Percentiles rank a stretch among this genome's conserved stretches.
Evolutionary conservation across 2,888 invertebrate species (phyloP).

Genomic region (Orthosia cruda): DNA sequence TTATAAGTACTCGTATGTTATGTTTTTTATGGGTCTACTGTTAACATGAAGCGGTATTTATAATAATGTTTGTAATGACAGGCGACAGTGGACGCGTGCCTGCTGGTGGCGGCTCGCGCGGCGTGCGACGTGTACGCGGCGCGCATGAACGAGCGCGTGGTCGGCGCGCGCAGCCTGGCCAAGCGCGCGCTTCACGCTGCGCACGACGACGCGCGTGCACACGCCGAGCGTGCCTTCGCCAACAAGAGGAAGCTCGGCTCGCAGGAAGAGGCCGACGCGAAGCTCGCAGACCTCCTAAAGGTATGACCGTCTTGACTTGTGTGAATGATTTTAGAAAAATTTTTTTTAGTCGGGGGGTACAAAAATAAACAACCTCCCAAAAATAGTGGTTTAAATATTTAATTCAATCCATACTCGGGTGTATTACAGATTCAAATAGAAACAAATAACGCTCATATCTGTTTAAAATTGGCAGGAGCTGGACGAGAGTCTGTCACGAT

Average conservation of each 20-base stretch:
- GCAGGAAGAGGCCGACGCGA: slow-evolving; percentile 37
- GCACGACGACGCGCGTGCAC: no score
- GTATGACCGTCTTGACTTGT: slow-evolving; percentile 20
- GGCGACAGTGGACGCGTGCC: slow-evolving; percentile 67
- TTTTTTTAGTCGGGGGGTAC: not conserved
- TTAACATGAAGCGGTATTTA: not conserved
- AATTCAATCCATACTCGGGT: no score
- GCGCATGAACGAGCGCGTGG: slow-evolving; percentile 69
- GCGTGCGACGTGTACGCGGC: slow-evolving; percentile 61
- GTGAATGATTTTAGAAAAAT: not conserved
- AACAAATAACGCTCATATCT: not conserved
- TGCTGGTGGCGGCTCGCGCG: slow-evolving; percentile 55
- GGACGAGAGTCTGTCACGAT: slow-evolving; percentile 57
- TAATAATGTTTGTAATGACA: slow-evolving; percentile 11
- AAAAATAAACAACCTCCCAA: not conserved
- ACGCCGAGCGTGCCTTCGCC: slow-evolving; percentile 38
- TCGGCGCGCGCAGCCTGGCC: slow-evolving; percentile 27
- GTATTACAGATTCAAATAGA: no score
- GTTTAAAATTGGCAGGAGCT: slow-evolving; percentile 66
- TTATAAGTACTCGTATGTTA: no score
- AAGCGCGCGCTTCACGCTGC: not conserved
- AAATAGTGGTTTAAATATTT: not conserved
- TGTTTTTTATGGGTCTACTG: no score
- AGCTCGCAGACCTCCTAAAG: slow-evolving; percentile 40
- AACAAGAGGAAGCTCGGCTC: slow-evolving; percentile 67